Conservation (phyloP, 1,140 invertebrate species). For the Physella acuta region DNA sequence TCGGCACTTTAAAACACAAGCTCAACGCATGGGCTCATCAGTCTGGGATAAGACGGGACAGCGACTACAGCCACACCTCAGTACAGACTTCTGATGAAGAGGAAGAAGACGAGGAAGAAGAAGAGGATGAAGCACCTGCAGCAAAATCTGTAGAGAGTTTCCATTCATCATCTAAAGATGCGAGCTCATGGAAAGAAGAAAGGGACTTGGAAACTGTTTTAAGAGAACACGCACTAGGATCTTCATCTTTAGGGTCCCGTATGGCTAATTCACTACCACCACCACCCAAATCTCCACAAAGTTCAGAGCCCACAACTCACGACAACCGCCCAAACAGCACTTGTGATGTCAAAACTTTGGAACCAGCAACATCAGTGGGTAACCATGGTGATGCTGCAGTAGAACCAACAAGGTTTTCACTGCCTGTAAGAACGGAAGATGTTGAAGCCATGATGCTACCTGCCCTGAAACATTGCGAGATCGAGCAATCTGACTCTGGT, state of each 20-base stretch:
- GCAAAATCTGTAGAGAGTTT: conserved; percentile 14
- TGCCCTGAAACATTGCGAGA: conserved; percentile 24
- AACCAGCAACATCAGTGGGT: neutral
- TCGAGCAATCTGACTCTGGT: conserved; percentile 41
- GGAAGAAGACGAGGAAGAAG: conserved; percentile 21
- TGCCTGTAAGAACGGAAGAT: conserved; percentile 1
- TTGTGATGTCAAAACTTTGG: neutral
- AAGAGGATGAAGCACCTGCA: conserved; percentile 4
- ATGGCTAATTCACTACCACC: conserved; percentile 36
- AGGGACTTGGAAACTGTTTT: conserved; percentile 37
- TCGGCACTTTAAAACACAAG: conserved; percentile 40
- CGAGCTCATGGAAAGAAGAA: conserved; percentile 5
- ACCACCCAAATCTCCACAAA: conserved; percentile 17
- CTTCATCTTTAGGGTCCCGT: conserved; percentile 33
- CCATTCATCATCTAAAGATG: neutral
- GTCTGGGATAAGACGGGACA: conserved; percentile 21
- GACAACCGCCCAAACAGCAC: conserved; percentile 9
- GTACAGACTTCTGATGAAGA: conserved; percentile 20
- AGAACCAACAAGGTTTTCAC: conserved; percentile 17
- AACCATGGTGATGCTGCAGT: neutral
- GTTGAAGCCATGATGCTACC: neutral
- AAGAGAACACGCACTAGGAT: conserved; percentile 34
- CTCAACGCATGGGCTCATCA: conserved; percentile 33
- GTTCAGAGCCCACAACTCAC: neutral
- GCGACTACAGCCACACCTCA: conserved; percentile 7